A percentile compares a stretch with the other conserved stretches of the same genome.
phyloP scores from a whole-genome alignment of 2,888 invertebrate species.

The Pherbina coryleti region DNA sequence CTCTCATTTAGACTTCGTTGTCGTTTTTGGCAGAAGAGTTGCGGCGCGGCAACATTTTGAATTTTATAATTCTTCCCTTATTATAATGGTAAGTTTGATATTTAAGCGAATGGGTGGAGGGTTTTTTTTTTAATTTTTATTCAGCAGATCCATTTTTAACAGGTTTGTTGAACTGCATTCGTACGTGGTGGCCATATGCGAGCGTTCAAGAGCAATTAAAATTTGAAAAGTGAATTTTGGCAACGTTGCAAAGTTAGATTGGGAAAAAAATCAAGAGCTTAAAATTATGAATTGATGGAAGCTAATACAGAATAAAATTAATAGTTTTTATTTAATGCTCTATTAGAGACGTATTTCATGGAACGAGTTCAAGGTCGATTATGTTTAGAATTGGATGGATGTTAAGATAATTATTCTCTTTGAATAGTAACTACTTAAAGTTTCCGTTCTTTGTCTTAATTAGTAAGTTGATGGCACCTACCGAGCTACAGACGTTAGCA shows the following conservation, averaged over 20 bases:
- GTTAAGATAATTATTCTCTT: no score
- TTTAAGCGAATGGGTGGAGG: neutral
- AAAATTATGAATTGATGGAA: no score
- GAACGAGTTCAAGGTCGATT: no score
- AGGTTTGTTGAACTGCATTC: slow-evolving; percentile 40
- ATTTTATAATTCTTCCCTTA: slow-evolving; percentile 21
- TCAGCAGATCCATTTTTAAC: slow-evolving; percentile 41
- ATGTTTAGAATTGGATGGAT: no score
- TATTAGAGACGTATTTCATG: no score
- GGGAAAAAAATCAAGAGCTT: no score
- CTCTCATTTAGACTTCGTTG: neutral
- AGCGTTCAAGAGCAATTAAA: slow-evolving; percentile 32
- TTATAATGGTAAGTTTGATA: neutral
- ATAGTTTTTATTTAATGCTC: no score
- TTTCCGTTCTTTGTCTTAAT: no score
- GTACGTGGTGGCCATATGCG: neutral
- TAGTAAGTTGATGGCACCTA: no score
- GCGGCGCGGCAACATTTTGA: neutral
- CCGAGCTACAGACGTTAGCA: no score
- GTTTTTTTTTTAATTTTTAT: slow-evolving; percentile 21
- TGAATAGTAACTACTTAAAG: no score
- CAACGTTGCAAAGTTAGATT: slow-evolving; percentile 31
- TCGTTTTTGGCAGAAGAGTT: neutral
- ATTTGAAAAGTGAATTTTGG: slow-evolving; percentile 34
- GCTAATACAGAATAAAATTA: no score